A percentile compares a stretch with the other conserved stretches of the same genome.
These are phyloP conservation scores for Megalonaias nervosa DNA, from an alignment of 1,140 invertebrate genomes.

Conservation along the genomic window DNA sequence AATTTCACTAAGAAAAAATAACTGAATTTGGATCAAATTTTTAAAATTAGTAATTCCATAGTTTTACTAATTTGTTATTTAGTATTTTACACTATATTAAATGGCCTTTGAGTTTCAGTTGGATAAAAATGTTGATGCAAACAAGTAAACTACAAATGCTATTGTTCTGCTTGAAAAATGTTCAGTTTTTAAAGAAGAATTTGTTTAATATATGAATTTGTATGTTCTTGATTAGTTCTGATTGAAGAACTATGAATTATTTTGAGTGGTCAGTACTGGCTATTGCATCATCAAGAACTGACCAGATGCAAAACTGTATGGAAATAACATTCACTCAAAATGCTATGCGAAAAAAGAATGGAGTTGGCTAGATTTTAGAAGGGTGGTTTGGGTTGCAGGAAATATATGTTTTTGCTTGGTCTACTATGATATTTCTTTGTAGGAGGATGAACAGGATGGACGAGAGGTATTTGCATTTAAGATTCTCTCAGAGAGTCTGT, in stretches of 20 bases:
- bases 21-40: too few relatives aligned
- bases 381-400: background rate
- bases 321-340: background rate
- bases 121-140: too few relatives aligned
- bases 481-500: conserved; percentile 56
- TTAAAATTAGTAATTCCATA: too few relatives aligned
- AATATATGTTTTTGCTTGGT: background rate
- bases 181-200: background rate
- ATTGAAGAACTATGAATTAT: background rate
- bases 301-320: background rate
- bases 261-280: background rate
- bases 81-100: too few relatives aligned
- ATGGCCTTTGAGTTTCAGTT: too few relatives aligned
- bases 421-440: conserved; percentile 19
- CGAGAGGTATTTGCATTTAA: conserved; percentile 58
- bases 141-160: too few relatives aligned
- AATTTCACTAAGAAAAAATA: too few relatives aligned
- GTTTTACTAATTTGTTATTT: too few relatives aligned
- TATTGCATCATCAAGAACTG: background rate
- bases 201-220: background rate
- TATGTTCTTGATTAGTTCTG: background rate
- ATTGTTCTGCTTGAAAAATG: too few relatives aligned
- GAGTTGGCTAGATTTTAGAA: too few relatives aligned
- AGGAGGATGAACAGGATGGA: conserved; percentile 58
- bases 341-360: background rate